These are phyloP conservation scores for Salminus brasiliensis DNA, from an alignment of 2,113 vertebrate species.

Conservation along the genomic window DNA sequence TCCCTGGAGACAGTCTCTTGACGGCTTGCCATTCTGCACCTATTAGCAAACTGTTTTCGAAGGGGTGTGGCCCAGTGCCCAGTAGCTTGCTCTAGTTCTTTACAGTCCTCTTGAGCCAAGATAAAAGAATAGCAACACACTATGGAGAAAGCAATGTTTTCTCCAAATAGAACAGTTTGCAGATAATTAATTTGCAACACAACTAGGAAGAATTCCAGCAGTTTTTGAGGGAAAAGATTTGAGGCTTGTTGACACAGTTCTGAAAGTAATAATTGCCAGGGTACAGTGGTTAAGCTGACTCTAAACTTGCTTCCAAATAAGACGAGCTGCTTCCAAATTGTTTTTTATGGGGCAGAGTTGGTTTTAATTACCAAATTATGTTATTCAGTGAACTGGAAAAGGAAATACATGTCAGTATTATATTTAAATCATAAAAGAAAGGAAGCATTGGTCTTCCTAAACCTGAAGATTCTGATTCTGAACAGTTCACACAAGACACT, in stretches of 20 bases:
- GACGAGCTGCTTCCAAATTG: background rate
- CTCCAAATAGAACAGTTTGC: background rate
- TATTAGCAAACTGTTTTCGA: background rate
- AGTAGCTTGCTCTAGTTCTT: background rate
- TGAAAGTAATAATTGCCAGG: background rate
- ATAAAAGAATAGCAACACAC: background rate
- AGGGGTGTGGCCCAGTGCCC: background rate
- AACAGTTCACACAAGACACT: too few relatives aligned
- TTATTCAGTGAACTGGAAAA: background rate
- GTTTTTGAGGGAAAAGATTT: background rate
- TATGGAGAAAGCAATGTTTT: background rate
- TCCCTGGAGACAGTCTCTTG: constrained; percentile 2
- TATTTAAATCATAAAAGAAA: background rate
- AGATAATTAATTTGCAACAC: background rate
- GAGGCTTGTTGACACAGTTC: background rate
- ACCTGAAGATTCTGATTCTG: too few relatives aligned
- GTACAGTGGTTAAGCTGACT: background rate
- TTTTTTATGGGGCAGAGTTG: background rate
- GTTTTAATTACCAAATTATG: background rate
- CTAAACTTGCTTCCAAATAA: background rate
- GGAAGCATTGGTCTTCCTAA: too few relatives aligned
- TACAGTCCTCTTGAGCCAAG: background rate
- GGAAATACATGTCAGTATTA: background rate
- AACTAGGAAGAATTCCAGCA: background rate
- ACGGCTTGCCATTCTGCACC: background rate